phyloP scores from a whole-genome alignment of 1,140 invertebrate genomes.

The Nasonia longicornis region DNA sequence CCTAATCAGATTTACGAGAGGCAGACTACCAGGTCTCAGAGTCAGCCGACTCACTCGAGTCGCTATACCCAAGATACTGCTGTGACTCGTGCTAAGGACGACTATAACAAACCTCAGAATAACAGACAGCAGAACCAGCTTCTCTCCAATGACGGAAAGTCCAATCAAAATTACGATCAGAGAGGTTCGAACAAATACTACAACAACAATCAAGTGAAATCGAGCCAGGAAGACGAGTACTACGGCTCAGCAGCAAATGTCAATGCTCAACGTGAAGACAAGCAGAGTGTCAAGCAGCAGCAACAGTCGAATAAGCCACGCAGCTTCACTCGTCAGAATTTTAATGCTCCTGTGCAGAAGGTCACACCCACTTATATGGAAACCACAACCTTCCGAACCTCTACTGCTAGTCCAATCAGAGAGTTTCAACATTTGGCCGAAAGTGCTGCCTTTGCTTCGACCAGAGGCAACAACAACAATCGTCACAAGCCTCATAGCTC shows the following conservation, averaged over 20 bases:
- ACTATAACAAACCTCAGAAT: conserved; percentile 37
- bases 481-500: conserved; percentile 61
- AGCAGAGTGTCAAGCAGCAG: conserved; percentile 49
- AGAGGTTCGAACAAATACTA: conserved; percentile 48
- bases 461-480: conserved; percentile 58
- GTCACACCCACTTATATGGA: conserved; percentile 62
- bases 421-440: conserved; percentile 82
- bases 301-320: conserved; percentile 49
- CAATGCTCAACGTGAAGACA: conserved; percentile 55
- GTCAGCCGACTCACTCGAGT: conserved; percentile 9
- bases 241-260: conserved; percentile 50
- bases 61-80: conserved; percentile 16
- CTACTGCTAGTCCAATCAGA: conserved; percentile 60
- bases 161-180: conserved; percentile 30
- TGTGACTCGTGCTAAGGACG: conserved; percentile 33
- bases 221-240: conserved; percentile 56
- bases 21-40: conserved; percentile 15
- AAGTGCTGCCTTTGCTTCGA: conserved; percentile 78
- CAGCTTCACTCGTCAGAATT: conserved; percentile 51
- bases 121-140: conserved; percentile 42
- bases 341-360: conserved; percentile 51
- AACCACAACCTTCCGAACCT: conserved; percentile 63
- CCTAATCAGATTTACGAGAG: conserved; percentile 56
- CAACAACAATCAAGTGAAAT: conserved; percentile 51
- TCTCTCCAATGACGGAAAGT: conserved; percentile 34